Evolutionary conservation across 2,888 invertebrate genomes (phyloP).

Genomic region (Ophion obscuratus): DNA sequence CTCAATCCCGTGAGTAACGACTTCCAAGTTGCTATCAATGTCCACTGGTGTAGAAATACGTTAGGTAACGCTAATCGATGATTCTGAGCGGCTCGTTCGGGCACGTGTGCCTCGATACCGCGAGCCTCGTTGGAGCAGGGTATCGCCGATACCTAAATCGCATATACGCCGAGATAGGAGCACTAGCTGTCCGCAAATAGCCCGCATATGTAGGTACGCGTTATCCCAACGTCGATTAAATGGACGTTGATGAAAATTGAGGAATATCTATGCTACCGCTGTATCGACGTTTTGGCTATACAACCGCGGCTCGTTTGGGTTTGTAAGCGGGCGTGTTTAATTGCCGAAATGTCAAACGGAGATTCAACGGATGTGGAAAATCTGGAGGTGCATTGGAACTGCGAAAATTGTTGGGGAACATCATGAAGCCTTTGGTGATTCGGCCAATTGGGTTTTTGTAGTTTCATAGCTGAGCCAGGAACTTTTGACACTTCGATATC

Average conservation of each 20-base stretch:
- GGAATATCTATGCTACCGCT: conserved; percentile 32
- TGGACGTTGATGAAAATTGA: conserved; percentile 42
- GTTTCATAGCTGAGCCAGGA: too few species aligned
- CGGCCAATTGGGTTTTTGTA: too few species aligned
- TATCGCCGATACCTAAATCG: not conserved
- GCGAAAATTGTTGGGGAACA: too few species aligned
- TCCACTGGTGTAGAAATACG: not conserved
- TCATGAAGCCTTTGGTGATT: too few species aligned
- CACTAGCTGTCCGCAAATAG: not conserved
- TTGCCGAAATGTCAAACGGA: too few species aligned
- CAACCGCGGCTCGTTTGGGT: not conserved
- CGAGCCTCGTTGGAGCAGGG: too few species aligned
- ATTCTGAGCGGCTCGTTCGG: conserved; percentile 6
- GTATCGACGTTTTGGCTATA: conserved; percentile 13
- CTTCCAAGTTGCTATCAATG: not conserved
- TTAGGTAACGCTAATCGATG: not conserved
- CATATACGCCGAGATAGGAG: not conserved
- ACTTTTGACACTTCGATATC: too few species aligned
- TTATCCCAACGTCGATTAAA: conserved; percentile 41
- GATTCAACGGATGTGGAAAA: too few species aligned
- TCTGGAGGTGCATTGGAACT: too few species aligned
- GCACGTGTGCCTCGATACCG: not conserved
- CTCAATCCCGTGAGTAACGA: not conserved
- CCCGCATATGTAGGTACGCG: not conserved
- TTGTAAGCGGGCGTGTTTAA: not conserved